Conservation (phyloP, 2,797 vertebrate genomes). For the Columba guinea region DNA sequence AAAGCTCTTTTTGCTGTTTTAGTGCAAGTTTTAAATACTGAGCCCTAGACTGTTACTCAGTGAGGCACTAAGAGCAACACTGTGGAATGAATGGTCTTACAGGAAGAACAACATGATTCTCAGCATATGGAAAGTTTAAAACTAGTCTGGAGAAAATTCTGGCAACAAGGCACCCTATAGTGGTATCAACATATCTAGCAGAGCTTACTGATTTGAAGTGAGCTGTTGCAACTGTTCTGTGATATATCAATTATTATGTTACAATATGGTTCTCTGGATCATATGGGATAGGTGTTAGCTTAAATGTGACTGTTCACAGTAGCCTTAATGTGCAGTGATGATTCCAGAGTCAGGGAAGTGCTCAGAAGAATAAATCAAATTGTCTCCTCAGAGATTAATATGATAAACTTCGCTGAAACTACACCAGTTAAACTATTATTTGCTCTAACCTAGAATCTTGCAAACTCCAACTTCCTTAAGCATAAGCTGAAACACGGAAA, state of each 20-base stretch:
- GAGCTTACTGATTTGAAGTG: neutral
- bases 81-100: neutral
- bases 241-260: neutral
- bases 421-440: neutral
- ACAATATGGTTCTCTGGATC: neutral
- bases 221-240: neutral
- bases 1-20: too few relatives aligned
- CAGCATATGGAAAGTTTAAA: neutral
- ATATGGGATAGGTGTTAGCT: neutral
- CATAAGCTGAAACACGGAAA: neutral
- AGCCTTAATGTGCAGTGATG: neutral
- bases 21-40: neutral
- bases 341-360: neutral
- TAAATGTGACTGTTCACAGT: neutral
- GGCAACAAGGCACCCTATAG: neutral
- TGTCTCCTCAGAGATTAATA: neutral
- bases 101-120: neutral
- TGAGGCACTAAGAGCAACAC: neutral
- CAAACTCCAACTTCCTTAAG: neutral
- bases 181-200: neutral
- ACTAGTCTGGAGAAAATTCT: neutral
- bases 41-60: neutral
- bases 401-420: neutral
- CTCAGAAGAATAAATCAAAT: neutral
- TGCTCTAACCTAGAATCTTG: neutral